Base-by-base conservation (phyloP, 2,797 vertebrate genomes). In the Echiichthys vipera region DNA sequence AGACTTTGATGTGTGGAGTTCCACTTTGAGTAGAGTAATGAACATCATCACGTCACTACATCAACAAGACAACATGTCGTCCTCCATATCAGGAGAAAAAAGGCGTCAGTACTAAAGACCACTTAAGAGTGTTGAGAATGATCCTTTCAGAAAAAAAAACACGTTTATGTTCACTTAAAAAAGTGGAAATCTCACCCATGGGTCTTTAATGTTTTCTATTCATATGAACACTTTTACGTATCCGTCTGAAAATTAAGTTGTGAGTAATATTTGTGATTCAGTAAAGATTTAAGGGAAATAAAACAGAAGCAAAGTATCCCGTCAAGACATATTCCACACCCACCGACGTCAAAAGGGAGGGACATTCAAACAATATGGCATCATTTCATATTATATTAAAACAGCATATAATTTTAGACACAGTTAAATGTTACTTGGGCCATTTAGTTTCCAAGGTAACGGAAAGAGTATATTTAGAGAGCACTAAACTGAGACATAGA, bases 391-490 rank as follows among this genome's bases (percentile, higher is more conserved):
- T 85, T 83, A 83, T 74, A 88, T 90, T 85, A 89, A 89, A 88
- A 89, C 76, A 76, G 77, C 76, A 88, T 85, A 85, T 88, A 87
- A 84, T 85, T 94, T 91, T 92, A 93, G 90, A 93, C 81, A 65
- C 80, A 75, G 91, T 92, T 93, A 89, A 91, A 92, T 87, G 90
- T 90, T 91, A 91, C 88, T 92, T 91, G 85, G 71, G 43, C 87
- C 79, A 80, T 93, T 93, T 94, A 89, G 94, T 95, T 95, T 94
- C 94, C 94, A 94, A 91, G 92, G 93, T 92, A 95, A 95, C 92
- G 11, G 88, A 80, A 57, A 75, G 87, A 84, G 86, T 93, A 93
- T 93, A 94, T 93, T 94, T 94, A 94, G 90, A 93, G 84, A 71
- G 77, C 66, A 85, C 78, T 91, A 88, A 91, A 92, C 67, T 80